Evolutionary conservation across 2,797 vertebrate species (phyloP).

Genomic region (Oryzias sinensis): DNA sequence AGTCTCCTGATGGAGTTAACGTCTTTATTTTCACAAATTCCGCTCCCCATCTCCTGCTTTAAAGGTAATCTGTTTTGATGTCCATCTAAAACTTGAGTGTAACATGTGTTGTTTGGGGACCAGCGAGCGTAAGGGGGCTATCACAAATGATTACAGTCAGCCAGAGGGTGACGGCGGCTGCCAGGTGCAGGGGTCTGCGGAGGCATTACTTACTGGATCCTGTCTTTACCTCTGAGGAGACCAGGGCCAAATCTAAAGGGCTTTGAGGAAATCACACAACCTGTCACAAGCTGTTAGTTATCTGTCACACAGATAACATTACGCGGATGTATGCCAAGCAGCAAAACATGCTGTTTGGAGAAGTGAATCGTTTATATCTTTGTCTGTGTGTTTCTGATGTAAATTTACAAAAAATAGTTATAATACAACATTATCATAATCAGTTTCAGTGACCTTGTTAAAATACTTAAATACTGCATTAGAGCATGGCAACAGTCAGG

Average conservation of each 20-base stretch:
- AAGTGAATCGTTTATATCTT: background rate
- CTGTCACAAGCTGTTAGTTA: slow-evolving; percentile 61
- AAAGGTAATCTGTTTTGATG: slow-evolving; percentile 72
- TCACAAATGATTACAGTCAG: slow-evolving; percentile 75
- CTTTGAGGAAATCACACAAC: slow-evolving; percentile 66
- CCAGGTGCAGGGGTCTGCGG: slow-evolving; percentile 61
- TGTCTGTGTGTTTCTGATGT: background rate
- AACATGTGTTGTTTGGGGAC: slow-evolving; percentile 62
- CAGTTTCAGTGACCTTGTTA: too few relatives aligned
- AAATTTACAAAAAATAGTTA: too few relatives aligned
- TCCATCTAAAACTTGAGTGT: slow-evolving; percentile 66
- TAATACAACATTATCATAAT: too few relatives aligned
- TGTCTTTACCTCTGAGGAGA: slow-evolving; percentile 64
- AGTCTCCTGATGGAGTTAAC: slow-evolving; percentile 47
- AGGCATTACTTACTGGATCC: slow-evolving; percentile 69
- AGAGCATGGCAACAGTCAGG: too few relatives aligned
- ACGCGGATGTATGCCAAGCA: slow-evolving; percentile 31
- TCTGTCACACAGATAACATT: slow-evolving; percentile 31
- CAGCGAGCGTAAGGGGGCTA: slow-evolving; percentile 55
- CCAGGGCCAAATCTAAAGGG: slow-evolving; percentile 55
- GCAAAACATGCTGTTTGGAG: slow-evolving; percentile 16
- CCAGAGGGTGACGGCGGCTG: slow-evolving; percentile 59
- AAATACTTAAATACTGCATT: too few relatives aligned
- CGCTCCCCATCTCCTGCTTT: slow-evolving; percentile 37
- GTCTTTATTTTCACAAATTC: slow-evolving; percentile 58